A percentile compares a stretch with the other conserved stretches of the same genome.
These are phyloP conservation scores for Callyntrura sp. DNA, from an alignment of 2,888 invertebrate species.

Conservation along the genomic window DNA sequence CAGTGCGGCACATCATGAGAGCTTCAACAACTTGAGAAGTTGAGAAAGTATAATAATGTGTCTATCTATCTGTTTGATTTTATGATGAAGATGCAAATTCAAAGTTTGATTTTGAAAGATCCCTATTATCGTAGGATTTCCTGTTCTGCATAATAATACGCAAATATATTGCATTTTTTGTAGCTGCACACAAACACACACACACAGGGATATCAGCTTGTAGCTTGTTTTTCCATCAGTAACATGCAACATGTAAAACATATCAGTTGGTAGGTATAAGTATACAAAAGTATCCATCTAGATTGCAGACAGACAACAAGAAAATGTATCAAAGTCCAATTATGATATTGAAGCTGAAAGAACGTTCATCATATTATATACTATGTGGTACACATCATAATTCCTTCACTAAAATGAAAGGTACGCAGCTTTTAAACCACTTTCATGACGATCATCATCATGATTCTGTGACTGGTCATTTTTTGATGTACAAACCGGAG, in stretches of 20 bases:
- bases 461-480: conserved; percentile 54
- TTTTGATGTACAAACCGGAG: conserved; percentile 52
- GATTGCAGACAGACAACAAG: conserved; percentile 55
- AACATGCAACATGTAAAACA: background rate
- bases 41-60: background rate
- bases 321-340: conserved; percentile 64
- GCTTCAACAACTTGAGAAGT: background rate
- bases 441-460: conserved; percentile 65
- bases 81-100: conserved; percentile 55
- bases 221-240: conserved; percentile 13
- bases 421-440: conserved; percentile 47
- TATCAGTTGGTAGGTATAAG: background rate
- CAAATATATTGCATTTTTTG: conserved; percentile 21
- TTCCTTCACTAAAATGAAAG: conserved; percentile 52
- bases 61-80: conserved; percentile 2
- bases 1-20: background rate
- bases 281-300: conserved; percentile 11
- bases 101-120: conserved; percentile 58
- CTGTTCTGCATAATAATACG: conserved; percentile 44
- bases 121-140: conserved; percentile 53
- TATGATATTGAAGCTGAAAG: conserved; percentile 53
- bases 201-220: too few species aligned
- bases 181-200: background rate
- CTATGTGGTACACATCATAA: conserved; percentile 50
- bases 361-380: conserved; percentile 52